Percentiles rank a stretch among this genome's conserved stretches.
Conservation (phyloP, 2,888 invertebrate genomes). For the Melitaea athalia region DNA sequence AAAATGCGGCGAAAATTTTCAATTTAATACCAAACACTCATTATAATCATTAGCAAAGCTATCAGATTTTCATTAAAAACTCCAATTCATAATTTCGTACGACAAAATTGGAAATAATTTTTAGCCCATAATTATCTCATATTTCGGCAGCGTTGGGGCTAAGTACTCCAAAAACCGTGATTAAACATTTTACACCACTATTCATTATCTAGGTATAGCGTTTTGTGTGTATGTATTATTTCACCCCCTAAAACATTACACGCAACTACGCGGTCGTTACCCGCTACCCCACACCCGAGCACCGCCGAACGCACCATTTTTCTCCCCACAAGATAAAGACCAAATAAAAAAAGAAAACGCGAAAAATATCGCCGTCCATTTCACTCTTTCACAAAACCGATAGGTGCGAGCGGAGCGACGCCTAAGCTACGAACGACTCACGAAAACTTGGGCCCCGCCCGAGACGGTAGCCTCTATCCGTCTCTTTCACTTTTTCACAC, state of each 20-base stretch:
- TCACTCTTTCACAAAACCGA: conserved; percentile 48
- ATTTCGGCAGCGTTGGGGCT: conserved; percentile 61
- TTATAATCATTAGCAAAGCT: conserved; percentile 46
- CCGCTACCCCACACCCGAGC: conserved; percentile 47
- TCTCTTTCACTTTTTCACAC: conserved; percentile 82
- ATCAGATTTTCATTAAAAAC: conserved; percentile 51
- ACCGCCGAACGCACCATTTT: conserved; percentile 74
- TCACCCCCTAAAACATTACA: conserved; percentile 76
- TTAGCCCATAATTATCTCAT: conserved; percentile 71
- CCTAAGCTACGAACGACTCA: conserved; percentile 80
- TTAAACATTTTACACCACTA: conserved; percentile 79
- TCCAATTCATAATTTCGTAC: conserved; percentile 57
- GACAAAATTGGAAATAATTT: conserved; percentile 70
- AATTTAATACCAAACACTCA: conserved; percentile 42
- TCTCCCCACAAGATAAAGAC: conserved; percentile 80
- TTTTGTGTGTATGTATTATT: conserved; percentile 48
- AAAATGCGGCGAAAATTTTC: conserved; percentile 42
- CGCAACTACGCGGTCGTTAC: conserved; percentile 67
- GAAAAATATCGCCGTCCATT: conserved; percentile 75
- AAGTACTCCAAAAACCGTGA: conserved; percentile 77
- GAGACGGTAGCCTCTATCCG: conserved; percentile 80
- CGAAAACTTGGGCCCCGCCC: conserved; percentile 82
- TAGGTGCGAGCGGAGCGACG: conserved; percentile 67
- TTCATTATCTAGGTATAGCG: conserved; percentile 70
- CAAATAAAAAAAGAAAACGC: conserved; percentile 81